These are phyloP conservation scores for Loxodonta africana DNA, from an alignment of 2,113 vertebrate genomes.

Conservation along the genomic window DNA sequence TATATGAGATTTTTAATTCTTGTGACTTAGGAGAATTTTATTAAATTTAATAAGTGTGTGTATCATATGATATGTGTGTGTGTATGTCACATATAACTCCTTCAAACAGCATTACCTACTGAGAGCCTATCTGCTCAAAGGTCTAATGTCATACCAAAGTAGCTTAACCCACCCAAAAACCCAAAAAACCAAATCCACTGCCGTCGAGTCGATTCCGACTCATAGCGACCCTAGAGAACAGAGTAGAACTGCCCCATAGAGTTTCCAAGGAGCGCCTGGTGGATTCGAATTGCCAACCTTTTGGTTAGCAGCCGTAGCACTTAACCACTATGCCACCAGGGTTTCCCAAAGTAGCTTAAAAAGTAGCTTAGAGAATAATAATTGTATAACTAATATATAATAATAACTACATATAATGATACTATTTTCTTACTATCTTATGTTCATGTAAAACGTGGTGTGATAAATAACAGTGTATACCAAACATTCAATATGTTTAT, in stretches of 20 bases:
- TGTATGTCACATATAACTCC: background rate
- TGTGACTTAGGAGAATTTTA: background rate
- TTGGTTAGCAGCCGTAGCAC: too few species aligned
- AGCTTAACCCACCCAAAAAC: background rate
- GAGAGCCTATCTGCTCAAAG: background rate
- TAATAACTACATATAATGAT: too few species aligned
- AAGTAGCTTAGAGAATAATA: background rate
- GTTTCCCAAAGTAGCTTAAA: too few species aligned
- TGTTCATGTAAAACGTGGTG: background rate
- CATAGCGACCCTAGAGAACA: too few species aligned
- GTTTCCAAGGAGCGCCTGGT: too few species aligned
- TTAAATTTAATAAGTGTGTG: background rate
- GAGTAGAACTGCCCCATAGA: too few species aligned
- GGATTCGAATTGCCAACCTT: too few species aligned
- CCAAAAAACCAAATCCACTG: too few species aligned
- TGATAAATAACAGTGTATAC: background rate
- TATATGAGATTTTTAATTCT: conserved; percentile 11
- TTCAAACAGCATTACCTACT: background rate
- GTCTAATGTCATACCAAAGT: background rate
- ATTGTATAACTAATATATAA: background rate
- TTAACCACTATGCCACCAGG: too few species aligned
- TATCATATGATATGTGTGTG: background rate
- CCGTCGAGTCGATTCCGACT: too few species aligned
- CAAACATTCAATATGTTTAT: background rate
- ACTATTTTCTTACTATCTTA: background rate